Evolutionary conservation across 1,140 invertebrate species (phyloP), one percentile per base, ranked within the genome.

Genomic region (Agrypnia vestita): DNA sequence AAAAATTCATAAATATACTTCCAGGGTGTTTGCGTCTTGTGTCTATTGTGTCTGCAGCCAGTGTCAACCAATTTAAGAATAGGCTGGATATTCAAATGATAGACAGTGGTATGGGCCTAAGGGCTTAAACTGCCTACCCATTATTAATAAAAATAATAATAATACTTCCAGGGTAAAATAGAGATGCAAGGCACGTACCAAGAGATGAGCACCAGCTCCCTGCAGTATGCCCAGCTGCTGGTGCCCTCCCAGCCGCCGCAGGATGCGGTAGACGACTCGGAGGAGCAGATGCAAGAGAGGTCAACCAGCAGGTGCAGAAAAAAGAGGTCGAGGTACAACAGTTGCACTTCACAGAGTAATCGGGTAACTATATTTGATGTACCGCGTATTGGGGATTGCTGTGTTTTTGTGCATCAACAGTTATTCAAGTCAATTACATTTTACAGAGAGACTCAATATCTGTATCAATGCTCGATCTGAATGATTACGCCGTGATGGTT

Each of bases 161-260:
- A n/a, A 35, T 35, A 1, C 25, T 35, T 35, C 25, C 25, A 35
- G 61, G 21, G 35, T 35, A 35, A 62, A 35, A 35, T 35, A 25
- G 19, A 61, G 35, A 62, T 62, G 35, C 21, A 62, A 9, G 61
- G 61, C 4, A 62, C 61, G 19, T 13, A 17, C 51, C 61, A 35
- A 6, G 61, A 62, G 21, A 62, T 56, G 53, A n/a, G 53, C 17
- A 51, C 53, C n/a, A 56, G 53, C 53, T 56, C 53, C 17, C 53
- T 56, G 7, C 53, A 56, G n/a, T 56, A 56, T 13, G 53, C 53
- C n/a, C 53, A 17, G n/a, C 53, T 56, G n/a, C n/a, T 56, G 53
- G n/a, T n/a, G 4, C 53, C 53, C 1, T 17, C 53, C 11, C n/a
- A 15, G n/a, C 53, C 17, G 11, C 53, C n/a, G 17, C n/a, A n/a